These are phyloP conservation scores for Phrixothrix hirtus DNA, from an alignment of 2,888 invertebrate genomes.

Conservation along the genomic window DNA sequence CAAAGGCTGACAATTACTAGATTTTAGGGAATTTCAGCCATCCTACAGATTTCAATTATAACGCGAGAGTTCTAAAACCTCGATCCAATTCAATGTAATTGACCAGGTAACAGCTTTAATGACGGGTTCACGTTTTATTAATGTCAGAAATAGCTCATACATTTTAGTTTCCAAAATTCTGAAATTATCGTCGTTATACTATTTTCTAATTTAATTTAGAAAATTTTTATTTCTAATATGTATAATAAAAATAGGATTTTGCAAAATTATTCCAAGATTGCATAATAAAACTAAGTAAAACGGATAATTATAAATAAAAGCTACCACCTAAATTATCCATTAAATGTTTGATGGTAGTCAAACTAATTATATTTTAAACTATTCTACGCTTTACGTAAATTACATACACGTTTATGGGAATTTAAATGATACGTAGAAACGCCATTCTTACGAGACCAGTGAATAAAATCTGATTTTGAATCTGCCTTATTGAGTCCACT, in stretches of 20 bases:
- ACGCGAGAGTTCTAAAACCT: conserved; percentile 53
- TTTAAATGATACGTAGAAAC: background rate
- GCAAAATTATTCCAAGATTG: too few relatives aligned
- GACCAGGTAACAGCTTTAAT: conserved; percentile 57
- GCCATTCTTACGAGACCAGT: conserved; percentile 21
- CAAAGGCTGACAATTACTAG: conserved; percentile 55
- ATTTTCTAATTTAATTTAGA: conserved; percentile 7
- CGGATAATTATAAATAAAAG: background rate
- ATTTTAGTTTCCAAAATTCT: conserved; percentile 48
- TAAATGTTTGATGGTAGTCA: background rate
- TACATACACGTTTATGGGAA: too few relatives aligned
- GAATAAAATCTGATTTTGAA: conserved; percentile 41
- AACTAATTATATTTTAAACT: too few relatives aligned
- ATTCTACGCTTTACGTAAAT: too few relatives aligned
- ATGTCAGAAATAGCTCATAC: conserved; percentile 46
- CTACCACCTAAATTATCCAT: background rate
- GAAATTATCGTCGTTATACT: conserved; percentile 42
- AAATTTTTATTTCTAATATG: too few relatives aligned
- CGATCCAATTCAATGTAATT: conserved; percentile 57
- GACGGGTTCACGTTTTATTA: conserved; percentile 54
- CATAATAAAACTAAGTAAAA: too few relatives aligned
- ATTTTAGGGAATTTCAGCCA: conserved; percentile 56
- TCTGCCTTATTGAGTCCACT: conserved; percentile 38
- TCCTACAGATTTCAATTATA: conserved; percentile 58
- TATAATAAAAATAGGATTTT: too few relatives aligned